Evolutionary conservation across 1,140 invertebrate genomes (phyloP).

Genomic region (Anagrus nilaparvatae): DNA sequence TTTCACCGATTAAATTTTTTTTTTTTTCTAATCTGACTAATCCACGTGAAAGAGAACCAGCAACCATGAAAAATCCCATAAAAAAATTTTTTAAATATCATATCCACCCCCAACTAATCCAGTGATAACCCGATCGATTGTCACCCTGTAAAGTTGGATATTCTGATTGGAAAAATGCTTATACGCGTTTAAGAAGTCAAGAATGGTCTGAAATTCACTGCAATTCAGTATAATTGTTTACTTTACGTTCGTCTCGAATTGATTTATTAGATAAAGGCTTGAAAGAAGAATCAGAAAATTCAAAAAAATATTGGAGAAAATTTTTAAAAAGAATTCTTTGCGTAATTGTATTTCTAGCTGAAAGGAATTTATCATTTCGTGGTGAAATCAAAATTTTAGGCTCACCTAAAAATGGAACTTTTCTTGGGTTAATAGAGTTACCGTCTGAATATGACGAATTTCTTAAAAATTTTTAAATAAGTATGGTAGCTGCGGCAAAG

Average conservation of each 20-base stretch:
- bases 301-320: constrained; percentile 4
- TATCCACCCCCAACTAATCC: too few relatives aligned
- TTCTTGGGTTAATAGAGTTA: constrained; percentile 19
- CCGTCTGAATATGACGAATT: constrained; percentile 20
- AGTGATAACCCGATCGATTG: too few relatives aligned
- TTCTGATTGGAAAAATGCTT: constrained; percentile 2
- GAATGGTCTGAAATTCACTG: not conserved
- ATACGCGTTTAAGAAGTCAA: not conserved
- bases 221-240: not conserved
- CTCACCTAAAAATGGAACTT: constrained; percentile 21
- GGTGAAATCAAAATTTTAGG: constrained; percentile 19
- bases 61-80: too few relatives aligned
- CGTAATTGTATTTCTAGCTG: constrained; percentile 4
- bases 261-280: not conserved
- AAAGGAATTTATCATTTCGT: constrained; percentile 17
- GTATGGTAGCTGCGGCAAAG: constrained; percentile 15
- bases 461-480: constrained; percentile 14
- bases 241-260: not conserved
- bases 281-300: constrained; percentile 2
- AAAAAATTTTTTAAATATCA: too few relatives aligned
- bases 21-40: too few relatives aligned
- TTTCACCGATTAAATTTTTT: too few relatives aligned
- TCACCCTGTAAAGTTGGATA: not conserved
- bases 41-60: too few relatives aligned
- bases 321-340: not conserved